Evolutionary conservation across 2,888 invertebrate species (phyloP).

Genomic region (Abscondita cerata): DNA sequence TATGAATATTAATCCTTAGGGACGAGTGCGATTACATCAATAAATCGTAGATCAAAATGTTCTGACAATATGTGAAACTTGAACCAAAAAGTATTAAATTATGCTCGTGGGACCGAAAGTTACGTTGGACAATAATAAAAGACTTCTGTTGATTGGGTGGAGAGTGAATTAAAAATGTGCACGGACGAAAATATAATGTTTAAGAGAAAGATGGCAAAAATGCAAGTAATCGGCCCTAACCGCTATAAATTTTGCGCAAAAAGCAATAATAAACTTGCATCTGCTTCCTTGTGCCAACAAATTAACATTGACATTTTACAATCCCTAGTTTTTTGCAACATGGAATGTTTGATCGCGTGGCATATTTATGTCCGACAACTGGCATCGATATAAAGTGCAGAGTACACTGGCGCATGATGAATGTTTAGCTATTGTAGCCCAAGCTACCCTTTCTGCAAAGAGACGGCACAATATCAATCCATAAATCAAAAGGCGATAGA

Average conservation of each 20-base stretch:
- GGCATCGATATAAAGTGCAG: constrained; percentile 52
- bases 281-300: constrained; percentile 56
- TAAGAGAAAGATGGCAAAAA: neutral
- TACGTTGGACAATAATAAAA: too few species aligned
- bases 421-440: constrained; percentile 54
- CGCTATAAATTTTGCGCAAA: constrained; percentile 27
- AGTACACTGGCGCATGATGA: constrained; percentile 50
- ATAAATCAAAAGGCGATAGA: constrained; percentile 59
- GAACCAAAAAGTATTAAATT: too few species aligned
- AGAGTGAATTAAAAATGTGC: neutral
- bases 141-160: too few species aligned
- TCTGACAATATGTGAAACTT: too few species aligned
- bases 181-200: neutral
- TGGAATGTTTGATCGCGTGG: constrained; percentile 51
- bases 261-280: constrained; percentile 52
- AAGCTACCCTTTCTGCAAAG: constrained; percentile 53
- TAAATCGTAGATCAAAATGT: too few species aligned
- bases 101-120: too few species aligned
- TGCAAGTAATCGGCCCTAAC: constrained; percentile 17
- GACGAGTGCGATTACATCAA: too few species aligned
- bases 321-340: constrained; percentile 52
- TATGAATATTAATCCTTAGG: too few species aligned
- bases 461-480: constrained; percentile 58
- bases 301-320: constrained; percentile 58
- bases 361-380: constrained; percentile 58